Evolutionary conservation across 2,888 invertebrate genomes (phyloP), one percentile per base, ranked within the genome.

Genomic region (Cordilura impudica): DNA sequence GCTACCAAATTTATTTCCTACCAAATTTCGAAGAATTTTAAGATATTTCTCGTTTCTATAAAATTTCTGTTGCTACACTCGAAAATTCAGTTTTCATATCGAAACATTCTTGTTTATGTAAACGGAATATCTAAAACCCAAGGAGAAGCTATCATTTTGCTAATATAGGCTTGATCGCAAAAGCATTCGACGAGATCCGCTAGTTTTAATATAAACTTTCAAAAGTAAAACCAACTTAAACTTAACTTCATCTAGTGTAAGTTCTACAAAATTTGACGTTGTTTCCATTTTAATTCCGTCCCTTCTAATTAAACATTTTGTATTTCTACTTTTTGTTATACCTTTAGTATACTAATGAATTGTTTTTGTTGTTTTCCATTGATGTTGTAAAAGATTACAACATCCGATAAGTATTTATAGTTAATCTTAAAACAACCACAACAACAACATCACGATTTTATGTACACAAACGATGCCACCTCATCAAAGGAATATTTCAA

Each of bases 291-390:
- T 4, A 29, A 29, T 31, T 39, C n/a, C 39, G 18, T 8, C 12
- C 19, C 39, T 56, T 19, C 39, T 56, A 56, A 56, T 56, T 56
- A 56, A 56, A 56, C 56, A 21, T 56, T n/a, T n/a, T n/a, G n/a
- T n/a, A n/a, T n/a, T 56, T 56, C 29, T 29, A 8, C 29, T 29
- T 1, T 31, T 8, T 31, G 10, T 47, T 39, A 60, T 60, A 66
- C 14, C 58, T 66, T 75, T 75, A 23, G 54, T 65, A 14, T 43
- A 16, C 43, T 71, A 77, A 71, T 77, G 60, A 77, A 53, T 61
- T 71, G 61, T 43, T 31, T 58, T 61, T 21, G 16, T 63, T 69
- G n/a, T 63, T 2, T 16, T 16, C 7, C 12, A 3, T 35, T 54
- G 18, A 31, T 60, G 18, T 63, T 49, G 35, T 49, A 49, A 65